Evolutionary conservation across 2,113 vertebrate genomes (phyloP), one percentile per base, ranked within the genome.

Genomic region (Empidonax traillii): DNA sequence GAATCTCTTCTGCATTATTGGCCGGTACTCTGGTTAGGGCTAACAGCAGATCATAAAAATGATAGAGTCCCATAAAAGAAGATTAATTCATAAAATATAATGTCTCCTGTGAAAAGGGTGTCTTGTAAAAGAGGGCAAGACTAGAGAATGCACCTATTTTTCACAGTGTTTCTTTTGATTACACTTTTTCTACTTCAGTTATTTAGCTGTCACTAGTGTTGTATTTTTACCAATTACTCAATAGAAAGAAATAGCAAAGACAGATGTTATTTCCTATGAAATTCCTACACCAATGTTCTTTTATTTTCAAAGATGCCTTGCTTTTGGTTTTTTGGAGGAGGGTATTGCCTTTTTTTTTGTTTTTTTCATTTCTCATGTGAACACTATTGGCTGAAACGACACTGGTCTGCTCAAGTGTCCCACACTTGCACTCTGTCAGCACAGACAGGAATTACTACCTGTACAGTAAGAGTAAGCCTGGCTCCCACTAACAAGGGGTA

Each of bases 1-100:
- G 28, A 86, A 88, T 68, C 63, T 76, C 41, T 77, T 79, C 82
- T 51, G 61, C 46, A 24, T 56, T 74, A 62, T 25, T 16, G 17
- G 59, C 46, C 91, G 58, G 78, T 67, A 58, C 25, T 87, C 33
- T 49, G 65, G 9, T 77, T 88, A 90, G 43, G 35, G 44, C 39
- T 92, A 95, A 85, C 16, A 52, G 86, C 21, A 89, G 66, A 72
- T 78, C 56, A 72, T 77, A 81, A 86, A 91, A 90, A n/a, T 72
- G 6, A 90, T 6, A 72, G 19, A 35, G n/a, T 76, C 14, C 65
- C 76, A 92, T 56, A 86, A 89, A 88, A 83, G 17, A 49, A 62
- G 58, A 88, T 85, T 77, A 19, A 78, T 13, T 52, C 62, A 52
- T 68, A 84, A 93, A 91, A 90, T 18, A 46, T 14, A 73, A 76